Conservation (phyloP, 2,113 vertebrate genomes). For the Toxostoma redivivum region DNA sequence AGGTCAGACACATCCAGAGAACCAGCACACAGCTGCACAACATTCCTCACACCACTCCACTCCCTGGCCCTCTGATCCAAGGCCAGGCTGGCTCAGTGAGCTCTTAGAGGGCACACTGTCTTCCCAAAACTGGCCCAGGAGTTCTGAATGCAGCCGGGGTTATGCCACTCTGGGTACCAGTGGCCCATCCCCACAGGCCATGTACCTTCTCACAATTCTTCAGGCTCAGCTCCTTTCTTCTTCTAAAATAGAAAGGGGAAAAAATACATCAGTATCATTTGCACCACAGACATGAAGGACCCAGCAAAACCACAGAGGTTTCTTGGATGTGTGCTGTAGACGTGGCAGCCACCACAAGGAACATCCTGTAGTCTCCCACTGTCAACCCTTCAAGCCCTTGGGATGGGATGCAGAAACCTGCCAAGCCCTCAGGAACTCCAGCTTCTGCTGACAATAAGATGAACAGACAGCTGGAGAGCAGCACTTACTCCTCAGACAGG, state of each 20-base stretch:
- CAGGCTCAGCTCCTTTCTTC: slow-evolving; percentile 45
- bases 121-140: neutral
- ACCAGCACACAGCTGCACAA: neutral
- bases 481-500: neutral
- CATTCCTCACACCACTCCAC: neutral
- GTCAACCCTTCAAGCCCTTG: neutral
- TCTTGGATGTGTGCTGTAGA: neutral
- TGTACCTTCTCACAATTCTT: slow-evolving; percentile 54
- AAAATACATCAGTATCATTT: neutral
- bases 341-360: neutral
- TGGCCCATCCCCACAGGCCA: neutral
- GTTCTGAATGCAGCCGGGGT: neutral
- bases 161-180: neutral
- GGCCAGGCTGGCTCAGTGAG: neutral
- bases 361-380: neutral
- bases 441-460: neutral
- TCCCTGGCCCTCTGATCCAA: neutral
- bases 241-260: slow-evolving; percentile 16
- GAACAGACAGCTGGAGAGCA: neutral
- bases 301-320: neutral
- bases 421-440: neutral
- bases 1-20: slow-evolving; percentile 42
- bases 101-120: neutral
- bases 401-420: neutral
- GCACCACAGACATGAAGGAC: neutral